Conservation (phyloP, 2,113 vertebrate genomes). For the Pelvicachromis taeniatus region DNA sequence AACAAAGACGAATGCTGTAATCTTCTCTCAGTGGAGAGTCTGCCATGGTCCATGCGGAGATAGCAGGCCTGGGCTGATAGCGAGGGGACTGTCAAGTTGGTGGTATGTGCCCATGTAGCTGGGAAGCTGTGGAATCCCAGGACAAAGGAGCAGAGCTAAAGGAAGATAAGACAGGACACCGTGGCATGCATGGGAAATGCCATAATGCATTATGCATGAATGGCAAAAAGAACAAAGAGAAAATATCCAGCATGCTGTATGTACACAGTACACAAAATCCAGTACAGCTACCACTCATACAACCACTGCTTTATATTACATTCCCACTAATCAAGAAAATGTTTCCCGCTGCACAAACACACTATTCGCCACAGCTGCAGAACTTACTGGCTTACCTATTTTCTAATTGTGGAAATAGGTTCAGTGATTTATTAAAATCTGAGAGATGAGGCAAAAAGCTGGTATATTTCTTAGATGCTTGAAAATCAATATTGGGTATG, state of each 20-base stretch:
- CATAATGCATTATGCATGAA: background rate
- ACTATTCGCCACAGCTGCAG: background rate
- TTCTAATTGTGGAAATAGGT: background rate
- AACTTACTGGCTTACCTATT: background rate
- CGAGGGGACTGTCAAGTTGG: background rate
- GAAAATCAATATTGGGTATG: background rate
- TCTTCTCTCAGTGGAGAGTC: slow-evolving; percentile 44
- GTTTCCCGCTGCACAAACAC: background rate
- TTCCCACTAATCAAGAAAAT: background rate
- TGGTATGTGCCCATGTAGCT: slow-evolving; percentile 4
- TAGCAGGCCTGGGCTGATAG: slow-evolving; percentile 17
- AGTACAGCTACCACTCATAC: background rate
- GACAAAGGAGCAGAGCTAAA: slow-evolving; percentile 22
- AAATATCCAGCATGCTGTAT: background rate
- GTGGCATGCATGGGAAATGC: background rate
- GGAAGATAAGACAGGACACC: slow-evolving; percentile 18
- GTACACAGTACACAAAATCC: background rate
- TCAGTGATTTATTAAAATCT: no score
- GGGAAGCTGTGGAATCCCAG: slow-evolving; percentile 6
- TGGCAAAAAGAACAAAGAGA: slow-evolving; percentile 18
- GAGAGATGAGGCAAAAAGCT: background rate
- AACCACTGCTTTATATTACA: accelerated
- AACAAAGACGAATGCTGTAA: slow-evolving; percentile 57
- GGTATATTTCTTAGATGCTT: background rate
- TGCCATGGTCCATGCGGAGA: slow-evolving; percentile 34